Base-by-base conservation (phyloP, 2,888 invertebrate species). In the Andrena trimmerana region DNA sequence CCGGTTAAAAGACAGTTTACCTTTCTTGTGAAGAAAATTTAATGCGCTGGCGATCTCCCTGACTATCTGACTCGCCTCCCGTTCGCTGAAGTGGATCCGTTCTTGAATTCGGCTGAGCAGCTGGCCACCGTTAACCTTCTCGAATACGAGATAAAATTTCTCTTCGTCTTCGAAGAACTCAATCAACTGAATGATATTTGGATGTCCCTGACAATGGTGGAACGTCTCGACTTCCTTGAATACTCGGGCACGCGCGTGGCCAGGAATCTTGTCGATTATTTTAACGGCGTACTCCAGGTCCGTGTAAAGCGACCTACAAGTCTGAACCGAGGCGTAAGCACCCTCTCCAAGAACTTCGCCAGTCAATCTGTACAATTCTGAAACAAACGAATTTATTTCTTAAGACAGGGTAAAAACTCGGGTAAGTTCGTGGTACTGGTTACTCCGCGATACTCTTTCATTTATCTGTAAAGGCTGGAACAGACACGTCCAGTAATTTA, bases 211-310 rank as follows among this genome's bases (percentile, higher is more conserved):
- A 95, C 99, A 99, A 95, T 99, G 98, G 95, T 99, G 98, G 96
- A 99, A 99, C 89, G 99, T 99, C 95, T 99, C 99, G 93, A 99
- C 99, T 95, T 99, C 99, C 91, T 99, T 98, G 96, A 99, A 98
- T 91, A 99, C 98, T 93, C 99, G 96, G 92, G 97, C 97, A 91
- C 99, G 97, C 92, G 98, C 98, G 95, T 99, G 98, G 87, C 98
- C 98, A 89, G 98, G 98, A 93, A 98, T 97, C 95, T 99, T 99
- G 95, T 98, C 98, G 93, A 99, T 99, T 92, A 98, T 97, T 96
- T 99, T 99, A 87, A 99, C 99, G 82, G 99, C 99, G 94, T 97
- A 99, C 95, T 99, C 99, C 94, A 97, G 96, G 90, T 97, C 97
- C 87, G 98, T 99, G 95, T 97, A 97, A 92, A 97, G 96, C 94